A percentile compares a stretch with the other conserved stretches of the same genome.
Conservation (phyloP, 37 sponge, comb jelly and placozoan species). For the Spongilla lacustris region DNA sequence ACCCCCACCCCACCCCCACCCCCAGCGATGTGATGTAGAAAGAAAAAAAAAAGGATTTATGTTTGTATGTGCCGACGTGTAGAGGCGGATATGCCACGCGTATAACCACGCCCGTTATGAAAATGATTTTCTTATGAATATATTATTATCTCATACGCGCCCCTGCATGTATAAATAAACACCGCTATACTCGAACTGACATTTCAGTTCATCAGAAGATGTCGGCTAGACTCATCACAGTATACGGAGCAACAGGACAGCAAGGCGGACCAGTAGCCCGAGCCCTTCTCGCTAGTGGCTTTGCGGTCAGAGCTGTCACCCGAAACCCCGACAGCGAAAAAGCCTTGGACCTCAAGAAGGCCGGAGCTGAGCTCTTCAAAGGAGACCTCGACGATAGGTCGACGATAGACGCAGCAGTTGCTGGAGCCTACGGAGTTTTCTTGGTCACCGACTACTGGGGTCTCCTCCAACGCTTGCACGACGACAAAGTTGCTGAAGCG, state of each 20-base stretch:
- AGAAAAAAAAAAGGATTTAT: too few relatives aligned
- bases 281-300: constrained; percentile 52
- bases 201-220: background rate
- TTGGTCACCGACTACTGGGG: constrained; percentile 78
- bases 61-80: too few relatives aligned
- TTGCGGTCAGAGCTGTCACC: constrained; percentile 70
- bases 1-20: too few relatives aligned
- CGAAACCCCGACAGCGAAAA: constrained; percentile 73
- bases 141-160: too few relatives aligned
- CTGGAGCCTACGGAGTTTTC: constrained; percentile 68
- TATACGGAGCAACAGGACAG: constrained; percentile 75
- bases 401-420: constrained; percentile 24
- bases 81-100: too few relatives aligned
- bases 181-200: too few relatives aligned
- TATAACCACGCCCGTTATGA: too few relatives aligned
- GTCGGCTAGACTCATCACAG: constrained; percentile 36
- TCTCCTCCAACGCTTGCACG: background rate
- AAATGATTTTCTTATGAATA: too few relatives aligned
- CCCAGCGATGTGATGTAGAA: too few relatives aligned
- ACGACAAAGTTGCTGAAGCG: constrained; percentile 38
- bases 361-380: constrained; percentile 56
- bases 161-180: too few relatives aligned
- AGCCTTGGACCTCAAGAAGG: constrained; percentile 40
- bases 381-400: constrained; percentile 40
- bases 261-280: constrained; percentile 71